Conservation (phyloP, 2,113 vertebrate genomes). For the Eulemur macaco region DNA sequence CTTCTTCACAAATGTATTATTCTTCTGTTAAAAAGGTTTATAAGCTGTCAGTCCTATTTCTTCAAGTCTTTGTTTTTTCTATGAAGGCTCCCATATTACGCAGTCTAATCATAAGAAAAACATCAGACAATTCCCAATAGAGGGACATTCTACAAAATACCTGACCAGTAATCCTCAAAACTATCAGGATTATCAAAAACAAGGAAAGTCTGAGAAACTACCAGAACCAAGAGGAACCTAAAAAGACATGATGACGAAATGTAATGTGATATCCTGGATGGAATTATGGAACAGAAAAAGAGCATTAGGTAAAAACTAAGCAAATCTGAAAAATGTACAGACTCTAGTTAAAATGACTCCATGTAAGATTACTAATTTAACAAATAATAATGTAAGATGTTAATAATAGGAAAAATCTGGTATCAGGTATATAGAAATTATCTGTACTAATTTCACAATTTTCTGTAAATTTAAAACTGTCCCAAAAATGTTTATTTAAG, state of each 20-base stretch:
- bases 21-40: neutral
- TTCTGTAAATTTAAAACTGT: neutral
- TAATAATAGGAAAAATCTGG: neutral
- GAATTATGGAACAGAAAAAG: neutral
- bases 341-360: neutral
- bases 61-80: neutral
- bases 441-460: neutral
- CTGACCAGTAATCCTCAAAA: neutral
- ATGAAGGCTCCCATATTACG: neutral
- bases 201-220: neutral
- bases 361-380: neutral
- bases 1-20: neutral
- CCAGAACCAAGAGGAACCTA: neutral
- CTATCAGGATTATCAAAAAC: neutral
- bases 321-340: neutral
- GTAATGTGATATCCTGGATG: neutral
- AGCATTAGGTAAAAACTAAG: neutral
- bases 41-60: neutral
- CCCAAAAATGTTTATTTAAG: neutral
- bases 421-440: neutral
- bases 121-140: neutral
- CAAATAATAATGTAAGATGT: neutral
- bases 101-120: neutral
- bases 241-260: neutral
- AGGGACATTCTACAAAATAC: neutral